Base-by-base conservation (phyloP, 2,113 vertebrate species). In the Perognathus longimembris region DNA sequence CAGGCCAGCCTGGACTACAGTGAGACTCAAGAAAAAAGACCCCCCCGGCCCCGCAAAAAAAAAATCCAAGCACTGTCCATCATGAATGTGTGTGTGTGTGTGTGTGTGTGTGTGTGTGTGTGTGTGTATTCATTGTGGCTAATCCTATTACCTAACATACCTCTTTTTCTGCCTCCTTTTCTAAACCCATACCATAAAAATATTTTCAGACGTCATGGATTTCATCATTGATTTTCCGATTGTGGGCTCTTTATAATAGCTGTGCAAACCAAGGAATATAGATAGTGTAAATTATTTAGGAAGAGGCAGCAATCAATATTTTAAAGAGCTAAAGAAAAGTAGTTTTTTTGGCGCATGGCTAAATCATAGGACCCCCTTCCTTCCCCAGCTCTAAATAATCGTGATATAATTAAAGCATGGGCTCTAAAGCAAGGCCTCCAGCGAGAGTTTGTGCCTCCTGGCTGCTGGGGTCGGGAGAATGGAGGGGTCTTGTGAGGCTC, bases 151-250 rank as follows among this genome's bases (percentile, higher is more conserved):
- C 67, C 32, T 76, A n/a, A 80, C 10, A 78, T 81, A 88, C 85
- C 17, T 74, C 57, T 21, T 66, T 85, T 26, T 34, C 11, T 32
- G 30, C 22, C 3, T 4, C 30, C 66, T 83, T 77, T 83, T 63
- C 28, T 77, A 59, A 38, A 69, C 30, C 26, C 5, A 40, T 64
- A 54, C 61, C 50, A 89, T 12, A 82, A 57, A 90, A 74, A 18
- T 76, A 1, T 17, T 91, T 84, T 59, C 20, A 45, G 17, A 20
- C 14, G 80, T 57, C 59, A n/a, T 12, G 9, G 3, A 6, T 76
- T 90, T 95, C 45, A 7, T 80, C 45, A 34, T 76, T 57, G 40
- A 57, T 87, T 78, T 85, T 86, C 36, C 79, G 17, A 66, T 11
- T 57, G 7, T 54, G n/a, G 81, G 28, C 85, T 40, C 20, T 85